Percentiles rank a stretch among this genome's conserved stretches.
Evolutionary conservation across 2,888 invertebrate species (phyloP).

Genomic region (Tenthredo livida): DNA sequence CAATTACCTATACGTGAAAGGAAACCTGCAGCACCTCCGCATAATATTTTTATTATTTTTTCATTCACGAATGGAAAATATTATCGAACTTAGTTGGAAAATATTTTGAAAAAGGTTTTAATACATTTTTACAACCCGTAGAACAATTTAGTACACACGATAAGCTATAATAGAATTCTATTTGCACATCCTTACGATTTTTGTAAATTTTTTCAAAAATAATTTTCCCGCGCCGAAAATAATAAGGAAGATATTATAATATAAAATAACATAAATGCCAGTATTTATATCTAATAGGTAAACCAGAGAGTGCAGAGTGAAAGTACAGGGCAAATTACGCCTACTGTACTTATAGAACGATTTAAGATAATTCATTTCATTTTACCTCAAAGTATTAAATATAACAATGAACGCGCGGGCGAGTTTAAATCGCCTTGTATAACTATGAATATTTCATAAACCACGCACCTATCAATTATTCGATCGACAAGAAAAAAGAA

Average conservation of each 20-base stretch:
- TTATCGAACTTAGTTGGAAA: not conserved
- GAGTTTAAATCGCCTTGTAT: not conserved
- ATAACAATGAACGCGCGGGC: not conserved
- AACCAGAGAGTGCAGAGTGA: not conserved
- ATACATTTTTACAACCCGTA: not conserved
- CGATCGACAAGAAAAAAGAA: too few relatives aligned
- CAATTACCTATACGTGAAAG: slow-evolving; percentile 28
- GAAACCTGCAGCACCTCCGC: not conserved
- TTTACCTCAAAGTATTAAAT: not conserved
- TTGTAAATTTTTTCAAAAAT: too few relatives aligned
- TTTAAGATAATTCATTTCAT: not conserved
- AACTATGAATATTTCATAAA: not conserved
- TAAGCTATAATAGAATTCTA: too few relatives aligned
- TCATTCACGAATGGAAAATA: too few relatives aligned
- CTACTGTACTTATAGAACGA: not conserved
- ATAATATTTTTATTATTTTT: not conserved
- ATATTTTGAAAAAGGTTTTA: not conserved
- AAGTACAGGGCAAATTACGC: not conserved
- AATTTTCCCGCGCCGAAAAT: too few relatives aligned
- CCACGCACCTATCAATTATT: slow-evolving; percentile 5
- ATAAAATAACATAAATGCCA: too few relatives aligned
- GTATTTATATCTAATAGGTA: not conserved
- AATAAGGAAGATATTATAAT: not conserved
- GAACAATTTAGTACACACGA: not conserved
- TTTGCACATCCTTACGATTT: too few relatives aligned